Percentiles rank a stretch among this genome's conserved stretches.
Conservation (phyloP, 2,113 vertebrate species). For the Protobothrops flavoviridis region DNA sequence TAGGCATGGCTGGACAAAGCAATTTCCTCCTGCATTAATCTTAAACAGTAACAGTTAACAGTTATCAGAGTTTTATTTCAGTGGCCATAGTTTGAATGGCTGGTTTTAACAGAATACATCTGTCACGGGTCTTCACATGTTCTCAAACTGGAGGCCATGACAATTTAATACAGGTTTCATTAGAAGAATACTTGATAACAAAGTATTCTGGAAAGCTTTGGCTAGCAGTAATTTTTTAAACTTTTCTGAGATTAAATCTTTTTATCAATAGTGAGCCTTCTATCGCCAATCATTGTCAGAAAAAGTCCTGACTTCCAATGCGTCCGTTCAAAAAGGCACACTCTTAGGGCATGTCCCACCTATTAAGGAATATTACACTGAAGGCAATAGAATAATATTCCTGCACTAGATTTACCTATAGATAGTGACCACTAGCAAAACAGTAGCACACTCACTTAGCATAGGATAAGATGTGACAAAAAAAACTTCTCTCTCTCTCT, state of each 20-base stretch:
- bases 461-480: background rate
- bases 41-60: slow-evolving; percentile 62
- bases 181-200: background rate
- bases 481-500: background rate
- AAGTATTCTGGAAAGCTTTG: background rate
- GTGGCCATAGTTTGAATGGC: slow-evolving; percentile 52
- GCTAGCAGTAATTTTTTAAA: background rate
- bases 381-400: background rate
- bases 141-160: slow-evolving; percentile 15
- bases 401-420: background rate
- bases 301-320: background rate
- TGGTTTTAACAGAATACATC: slow-evolving; percentile 61
- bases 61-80: slow-evolving; percentile 68
- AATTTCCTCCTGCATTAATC: slow-evolving; percentile 68
- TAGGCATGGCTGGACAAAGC: slow-evolving; percentile 62
- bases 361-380: background rate
- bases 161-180: background rate
- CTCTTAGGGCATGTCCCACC: too few species aligned
- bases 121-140: slow-evolving; percentile 24
- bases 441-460: background rate
- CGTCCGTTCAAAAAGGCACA: background rate
- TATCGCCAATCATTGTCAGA: background rate
- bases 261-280: background rate
- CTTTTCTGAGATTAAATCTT: background rate
- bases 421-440: background rate